A percentile compares a stretch with the other conserved stretches of the same genome.
These are phyloP conservation scores for Zele albiditarsus DNA, from an alignment of 2,888 invertebrate species.

Conservation along the genomic window DNA sequence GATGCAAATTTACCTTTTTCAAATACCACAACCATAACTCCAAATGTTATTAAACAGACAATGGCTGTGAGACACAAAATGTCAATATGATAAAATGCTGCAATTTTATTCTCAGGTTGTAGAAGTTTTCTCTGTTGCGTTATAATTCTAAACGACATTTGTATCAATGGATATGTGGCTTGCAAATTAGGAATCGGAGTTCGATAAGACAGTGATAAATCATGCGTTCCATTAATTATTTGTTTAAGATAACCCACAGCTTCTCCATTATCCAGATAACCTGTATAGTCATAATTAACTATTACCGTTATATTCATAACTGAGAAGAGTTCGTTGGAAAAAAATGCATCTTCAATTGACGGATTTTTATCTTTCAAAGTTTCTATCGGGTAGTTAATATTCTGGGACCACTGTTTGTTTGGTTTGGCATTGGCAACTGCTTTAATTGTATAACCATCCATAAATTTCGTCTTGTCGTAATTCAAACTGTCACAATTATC, in stretches of 20 bases:
- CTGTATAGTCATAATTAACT: neutral
- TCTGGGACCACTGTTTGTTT: neutral
- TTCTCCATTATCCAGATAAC: neutral
- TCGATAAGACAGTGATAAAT: neutral
- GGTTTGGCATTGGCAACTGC: neutral
- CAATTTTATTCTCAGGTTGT: neutral
- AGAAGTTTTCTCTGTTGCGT: neutral
- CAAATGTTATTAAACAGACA: neutral
- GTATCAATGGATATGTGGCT: neutral
- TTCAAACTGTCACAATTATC: neutral
- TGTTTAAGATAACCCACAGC: neutral
- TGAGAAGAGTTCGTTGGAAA: neutral
- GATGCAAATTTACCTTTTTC: neutral
- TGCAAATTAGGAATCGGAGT: neutral
- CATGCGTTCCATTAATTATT: neutral
- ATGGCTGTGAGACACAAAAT: neutral
- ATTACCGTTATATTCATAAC: neutral
- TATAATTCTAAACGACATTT: neutral
- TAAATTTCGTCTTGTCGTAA: constrained; percentile 12
- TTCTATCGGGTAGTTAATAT: neutral
- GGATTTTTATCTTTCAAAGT: neutral
- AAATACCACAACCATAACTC: neutral
- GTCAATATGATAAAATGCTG: neutral
- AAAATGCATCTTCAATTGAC: neutral
- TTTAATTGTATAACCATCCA: constrained; percentile 12